phyloP scores from a whole-genome alignment of 2,113 vertebrate genomes.

The Chamaea fasciata region DNA sequence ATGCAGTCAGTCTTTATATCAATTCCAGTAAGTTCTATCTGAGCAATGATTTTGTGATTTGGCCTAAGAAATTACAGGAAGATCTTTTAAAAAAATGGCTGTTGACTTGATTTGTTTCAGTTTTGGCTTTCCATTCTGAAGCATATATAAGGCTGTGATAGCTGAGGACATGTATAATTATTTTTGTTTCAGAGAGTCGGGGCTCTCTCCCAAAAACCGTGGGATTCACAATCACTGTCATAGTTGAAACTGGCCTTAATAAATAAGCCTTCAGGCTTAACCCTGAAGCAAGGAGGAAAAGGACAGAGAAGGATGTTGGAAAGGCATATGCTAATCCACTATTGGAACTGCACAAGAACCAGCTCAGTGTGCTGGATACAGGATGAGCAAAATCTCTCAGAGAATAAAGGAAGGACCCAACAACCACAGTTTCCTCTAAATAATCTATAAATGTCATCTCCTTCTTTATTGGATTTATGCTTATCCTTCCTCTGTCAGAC shows the following conservation, averaged over 20 bases:
- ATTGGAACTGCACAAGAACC: not conserved
- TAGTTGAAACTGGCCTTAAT: not conserved
- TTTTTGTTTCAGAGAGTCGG: not conserved
- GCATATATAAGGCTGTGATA: not conserved
- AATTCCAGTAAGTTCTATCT: not conserved
- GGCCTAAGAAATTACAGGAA: not conserved
- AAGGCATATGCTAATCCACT: not conserved
- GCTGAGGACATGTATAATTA: not conserved
- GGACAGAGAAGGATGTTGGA: not conserved
- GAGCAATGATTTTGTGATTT: conserved; percentile 6
- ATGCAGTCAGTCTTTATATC: not conserved
- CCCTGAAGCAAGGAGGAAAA: not conserved
- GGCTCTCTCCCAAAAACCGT: not conserved
- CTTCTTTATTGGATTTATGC: not conserved
- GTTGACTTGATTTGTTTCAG: not conserved
- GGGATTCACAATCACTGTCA: not conserved
- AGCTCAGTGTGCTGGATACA: not conserved
- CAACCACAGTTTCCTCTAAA: not conserved
- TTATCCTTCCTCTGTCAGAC: not conserved
- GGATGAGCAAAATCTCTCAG: not conserved
- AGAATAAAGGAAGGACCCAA: not conserved
- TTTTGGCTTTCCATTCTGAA: not conserved
- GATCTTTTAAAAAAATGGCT: not conserved
- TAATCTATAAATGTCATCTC: not conserved
- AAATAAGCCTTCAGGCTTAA: not conserved